Percentiles rank a stretch among this genome's conserved stretches.
Evolutionary conservation across 2,113 vertebrate genomes (phyloP).

Genomic region (Oceanites oceanicus): DNA sequence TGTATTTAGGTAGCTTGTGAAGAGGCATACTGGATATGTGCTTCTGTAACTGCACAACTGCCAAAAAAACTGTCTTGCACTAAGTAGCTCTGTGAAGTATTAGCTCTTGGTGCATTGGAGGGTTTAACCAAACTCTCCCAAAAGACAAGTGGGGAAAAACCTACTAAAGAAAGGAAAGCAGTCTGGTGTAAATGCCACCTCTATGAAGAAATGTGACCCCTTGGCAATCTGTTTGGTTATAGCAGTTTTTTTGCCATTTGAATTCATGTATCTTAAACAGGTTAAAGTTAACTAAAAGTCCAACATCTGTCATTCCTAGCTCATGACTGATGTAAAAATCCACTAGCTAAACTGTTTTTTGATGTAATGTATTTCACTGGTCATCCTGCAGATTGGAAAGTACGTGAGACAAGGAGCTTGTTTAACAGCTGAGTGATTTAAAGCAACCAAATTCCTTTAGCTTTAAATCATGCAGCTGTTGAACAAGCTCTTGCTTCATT

Average conservation of each 20-base stretch:
- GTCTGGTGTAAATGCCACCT: background rate
- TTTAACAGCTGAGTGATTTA: slow-evolving; percentile 19
- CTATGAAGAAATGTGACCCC: background rate
- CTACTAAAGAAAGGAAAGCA: background rate
- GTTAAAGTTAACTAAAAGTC: background rate
- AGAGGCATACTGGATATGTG: background rate
- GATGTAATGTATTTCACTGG: background rate
- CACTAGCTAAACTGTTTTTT: background rate
- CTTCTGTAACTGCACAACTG: background rate
- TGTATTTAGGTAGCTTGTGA: background rate
- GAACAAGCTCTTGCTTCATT: background rate
- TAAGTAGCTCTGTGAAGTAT: background rate
- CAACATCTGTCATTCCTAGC: background rate
- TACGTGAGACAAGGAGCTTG: background rate
- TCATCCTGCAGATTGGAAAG: background rate
- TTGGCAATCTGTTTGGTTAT: background rate
- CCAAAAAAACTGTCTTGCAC: background rate
- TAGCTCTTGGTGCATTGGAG: background rate
- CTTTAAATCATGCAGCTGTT: slow-evolving; percentile 15
- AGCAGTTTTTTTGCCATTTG: background rate
- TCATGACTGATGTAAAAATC: background rate
- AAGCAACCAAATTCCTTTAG: slow-evolving; percentile 11
- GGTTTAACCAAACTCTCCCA: background rate
- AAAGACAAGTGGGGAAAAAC: background rate
- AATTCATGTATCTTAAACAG: background rate